Percentiles rank a stretch among this genome's conserved stretches.
Evolutionary conservation across 1,140 invertebrate genomes (phyloP).

Genomic region (Caerostris extrusa): DNA sequence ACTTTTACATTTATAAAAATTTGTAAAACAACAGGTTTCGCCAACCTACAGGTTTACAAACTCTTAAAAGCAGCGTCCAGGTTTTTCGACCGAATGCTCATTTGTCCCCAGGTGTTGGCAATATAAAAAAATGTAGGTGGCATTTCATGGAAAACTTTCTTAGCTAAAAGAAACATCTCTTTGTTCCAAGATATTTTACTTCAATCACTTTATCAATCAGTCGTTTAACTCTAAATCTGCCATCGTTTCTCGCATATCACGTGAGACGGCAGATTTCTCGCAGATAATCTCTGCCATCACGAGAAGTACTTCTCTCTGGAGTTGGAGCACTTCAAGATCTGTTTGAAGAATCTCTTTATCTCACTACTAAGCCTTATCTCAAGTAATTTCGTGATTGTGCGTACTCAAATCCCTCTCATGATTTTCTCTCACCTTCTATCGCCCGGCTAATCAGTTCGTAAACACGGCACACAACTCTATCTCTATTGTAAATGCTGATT

Average conservation of each 20-base stretch:
- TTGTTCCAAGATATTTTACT: too few species aligned
- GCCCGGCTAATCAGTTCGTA: neutral
- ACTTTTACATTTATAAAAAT: too few species aligned
- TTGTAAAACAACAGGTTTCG: too few species aligned
- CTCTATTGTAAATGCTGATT: neutral
- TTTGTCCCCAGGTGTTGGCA: too few species aligned
- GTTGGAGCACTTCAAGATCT: neutral
- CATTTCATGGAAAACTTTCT: too few species aligned
- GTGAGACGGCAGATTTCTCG: neutral
- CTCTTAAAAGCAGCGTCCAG: too few species aligned
- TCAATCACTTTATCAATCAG: too few species aligned
- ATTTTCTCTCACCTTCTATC: constrained; percentile 10
- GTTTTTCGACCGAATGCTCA: too few species aligned
- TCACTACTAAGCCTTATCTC: neutral
- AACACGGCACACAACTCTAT: neutral
- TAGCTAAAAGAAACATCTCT: too few species aligned
- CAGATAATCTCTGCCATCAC: neutral
- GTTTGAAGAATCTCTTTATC: neutral
- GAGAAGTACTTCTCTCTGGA: neutral
- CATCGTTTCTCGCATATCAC: neutral
- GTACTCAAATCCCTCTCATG: neutral
- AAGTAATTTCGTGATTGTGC: neutral
- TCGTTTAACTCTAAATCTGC: too few species aligned
- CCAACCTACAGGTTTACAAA: too few species aligned
- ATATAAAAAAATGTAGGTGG: too few species aligned